phyloP scores from a whole-genome alignment of 2,797 vertebrate genomes.

The Apogon hyalosoma region DNA sequence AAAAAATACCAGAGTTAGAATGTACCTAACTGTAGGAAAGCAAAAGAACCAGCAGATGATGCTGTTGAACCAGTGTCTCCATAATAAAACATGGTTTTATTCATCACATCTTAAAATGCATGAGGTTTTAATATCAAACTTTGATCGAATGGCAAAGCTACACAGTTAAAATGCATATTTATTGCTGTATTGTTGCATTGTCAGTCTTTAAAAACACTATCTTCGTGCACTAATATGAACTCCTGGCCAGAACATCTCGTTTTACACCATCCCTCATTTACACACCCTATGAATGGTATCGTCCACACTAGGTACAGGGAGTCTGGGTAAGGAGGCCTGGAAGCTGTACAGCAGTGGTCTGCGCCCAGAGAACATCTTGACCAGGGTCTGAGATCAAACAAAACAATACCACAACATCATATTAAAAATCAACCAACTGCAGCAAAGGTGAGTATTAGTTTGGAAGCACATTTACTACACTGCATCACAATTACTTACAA shows the following conservation, averaged over 20 bases:
- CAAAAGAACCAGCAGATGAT: slow-evolving; percentile 1
- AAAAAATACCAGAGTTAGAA: too few species aligned
- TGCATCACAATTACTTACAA: too few species aligned
- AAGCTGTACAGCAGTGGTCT: slow-evolving; percentile 94
- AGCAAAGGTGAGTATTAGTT: not conserved
- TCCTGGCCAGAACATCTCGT: too few species aligned
- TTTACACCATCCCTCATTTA: not conserved
- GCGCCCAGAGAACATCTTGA: slow-evolving; percentile 88
- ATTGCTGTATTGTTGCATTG: too few species aligned
- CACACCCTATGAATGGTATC: slow-evolving; percentile 89
- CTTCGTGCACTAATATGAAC: too few species aligned
- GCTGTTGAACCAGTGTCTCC: not conserved
- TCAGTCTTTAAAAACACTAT: too few species aligned
- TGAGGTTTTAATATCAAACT: too few species aligned
- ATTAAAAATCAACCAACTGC: not conserved
- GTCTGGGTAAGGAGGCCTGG: slow-evolving; percentile 91
- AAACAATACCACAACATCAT: not conserved
- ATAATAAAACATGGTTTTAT: not conserved
- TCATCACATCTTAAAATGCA: not conserved
- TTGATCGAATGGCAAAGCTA: too few species aligned
- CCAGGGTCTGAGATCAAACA: slow-evolving; percentile 78
- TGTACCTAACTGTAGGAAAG: not conserved
- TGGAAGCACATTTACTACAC: not conserved
- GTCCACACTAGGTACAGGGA: slow-evolving; percentile 90
- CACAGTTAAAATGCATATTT: too few species aligned